Evolutionary conservation across 2,888 invertebrate species (phyloP).

Genomic region (Saturnia pavonia): DNA sequence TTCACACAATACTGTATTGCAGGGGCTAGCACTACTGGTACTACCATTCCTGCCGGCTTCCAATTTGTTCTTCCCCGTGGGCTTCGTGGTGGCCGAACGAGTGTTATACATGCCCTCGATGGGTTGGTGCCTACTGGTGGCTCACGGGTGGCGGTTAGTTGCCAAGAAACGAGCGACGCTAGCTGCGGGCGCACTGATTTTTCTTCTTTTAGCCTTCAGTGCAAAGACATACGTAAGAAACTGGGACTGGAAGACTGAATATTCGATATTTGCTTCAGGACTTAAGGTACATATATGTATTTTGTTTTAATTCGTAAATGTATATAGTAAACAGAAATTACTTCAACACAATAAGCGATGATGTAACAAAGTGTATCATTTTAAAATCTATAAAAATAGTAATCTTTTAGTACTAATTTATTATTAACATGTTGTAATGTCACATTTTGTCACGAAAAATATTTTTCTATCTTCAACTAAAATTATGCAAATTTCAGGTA

Average conservation of each 20-base stretch:
- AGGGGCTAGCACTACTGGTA: constrained; percentile 93
- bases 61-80: constrained; percentile 98
- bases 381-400: too few relatives aligned
- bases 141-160: constrained; percentile 90
- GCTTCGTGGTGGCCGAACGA: constrained; percentile 97
- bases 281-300: constrained; percentile 77
- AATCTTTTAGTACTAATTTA: too few relatives aligned
- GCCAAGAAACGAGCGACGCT: constrained; percentile 85
- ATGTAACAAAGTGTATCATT: too few relatives aligned
- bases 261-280: constrained; percentile 96
- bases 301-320: not conserved
- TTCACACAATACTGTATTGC: constrained; percentile 39
- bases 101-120: constrained; percentile 98
- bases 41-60: constrained; percentile 97
- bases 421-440: too few relatives aligned
- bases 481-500: constrained; percentile 82
- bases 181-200: constrained; percentile 84
- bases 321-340: not conserved
- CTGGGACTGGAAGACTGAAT: constrained; percentile 96
- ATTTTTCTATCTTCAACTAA: not conserved
- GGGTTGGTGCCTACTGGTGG: constrained; percentile 97
- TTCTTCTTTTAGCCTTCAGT: constrained; percentile 89
- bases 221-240: constrained; percentile 94
- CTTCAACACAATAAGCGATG: not conserved
- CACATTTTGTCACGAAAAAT: not conserved